Evolutionary conservation across 2,888 invertebrate species (phyloP), one percentile per base, ranked within the genome.

Genomic region (Scaptodrosophila latifasciaeformis): DNA sequence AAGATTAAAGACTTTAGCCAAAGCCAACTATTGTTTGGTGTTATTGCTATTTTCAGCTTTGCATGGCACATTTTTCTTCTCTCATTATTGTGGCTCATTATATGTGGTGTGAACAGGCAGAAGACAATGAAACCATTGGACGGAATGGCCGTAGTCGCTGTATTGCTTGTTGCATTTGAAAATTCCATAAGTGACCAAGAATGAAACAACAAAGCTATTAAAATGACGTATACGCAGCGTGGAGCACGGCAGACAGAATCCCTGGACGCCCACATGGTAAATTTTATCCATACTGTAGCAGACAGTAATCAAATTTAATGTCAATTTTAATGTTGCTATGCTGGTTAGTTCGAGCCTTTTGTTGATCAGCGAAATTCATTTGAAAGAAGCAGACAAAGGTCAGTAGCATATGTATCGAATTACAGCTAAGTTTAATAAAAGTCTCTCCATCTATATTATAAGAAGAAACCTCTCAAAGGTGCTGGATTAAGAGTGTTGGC

Each of bases 81-180:
- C 61, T 76, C 72, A 67, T 71, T 76, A 74, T 69, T 66, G 70
- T 62, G 48, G 60, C 69, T 67, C 80, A 76, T 74, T 74, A 76
- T 60, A 69, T 75, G 60, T 63, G 57, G 68, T 75, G 68, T 66
- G 76, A 68, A 67, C 44, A 65, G 63, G 54, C 58, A 59, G 49
- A 12, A 52, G 19, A 37, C 27, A 34, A 13, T 12, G 4, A 48
- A 12, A 13, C 3, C 24, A 24, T 5, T 24, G 24, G 24, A 24
- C 29, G 42, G 34, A 13, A 37, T 27, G 55, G 54, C 34, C 39
- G 15, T 17, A 37, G 37, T 34, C 30, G 45, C n/a, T n/a, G n/a
- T n/a, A n/a, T n/a, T n/a, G n/a, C 43, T 15, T 31, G 37, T 10
- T 46, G 50, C 53, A 72, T 62, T 68, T 69, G 55, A 79, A 45